These are phyloP conservation scores for Craniophora ligustri DNA, from an alignment of 2,888 invertebrate genomes.

Conservation along the genomic window DNA sequence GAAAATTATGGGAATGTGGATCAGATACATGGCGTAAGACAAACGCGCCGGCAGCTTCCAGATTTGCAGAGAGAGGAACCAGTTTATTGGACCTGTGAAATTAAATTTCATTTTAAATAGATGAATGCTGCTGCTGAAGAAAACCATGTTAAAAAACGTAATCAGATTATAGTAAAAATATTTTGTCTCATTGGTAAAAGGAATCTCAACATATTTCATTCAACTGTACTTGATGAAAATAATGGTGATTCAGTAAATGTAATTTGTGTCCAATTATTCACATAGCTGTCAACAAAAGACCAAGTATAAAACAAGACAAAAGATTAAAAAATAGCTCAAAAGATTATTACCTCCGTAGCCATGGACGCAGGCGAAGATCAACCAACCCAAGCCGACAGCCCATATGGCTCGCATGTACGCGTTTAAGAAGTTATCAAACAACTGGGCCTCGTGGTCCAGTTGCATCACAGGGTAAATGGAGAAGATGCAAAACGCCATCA, in stretches of 20 bases:
- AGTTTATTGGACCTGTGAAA: conserved; percentile 81
- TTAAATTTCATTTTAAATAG: neutral
- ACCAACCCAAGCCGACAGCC: conserved; percentile 77
- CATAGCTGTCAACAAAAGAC: too few species aligned
- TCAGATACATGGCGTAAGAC: conserved; percentile 87
- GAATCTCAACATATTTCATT: too few species aligned
- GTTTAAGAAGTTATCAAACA: conserved; percentile 70
- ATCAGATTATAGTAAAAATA: too few species aligned
- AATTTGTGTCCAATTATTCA: too few species aligned
- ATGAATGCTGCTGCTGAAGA: too few species aligned
- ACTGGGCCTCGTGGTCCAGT: conserved; percentile 54
- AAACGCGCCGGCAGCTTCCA: conserved; percentile 87
- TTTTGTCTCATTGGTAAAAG: too few species aligned
- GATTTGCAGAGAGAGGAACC: conserved; percentile 81
- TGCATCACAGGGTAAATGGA: conserved; percentile 71
- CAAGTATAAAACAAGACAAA: too few species aligned
- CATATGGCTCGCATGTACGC: conserved; percentile 78
- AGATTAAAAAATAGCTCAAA: neutral
- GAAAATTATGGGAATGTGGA: conserved; percentile 80
- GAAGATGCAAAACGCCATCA: conserved; percentile 70
- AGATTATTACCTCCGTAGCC: conserved; percentile 80
- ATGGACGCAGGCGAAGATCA: conserved; percentile 79
- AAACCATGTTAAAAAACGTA: too few species aligned
- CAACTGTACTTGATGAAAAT: too few species aligned
- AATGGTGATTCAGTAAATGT: too few species aligned